phyloP scores from a whole-genome alignment of 2,113 vertebrate genomes.

The Todiramphus saurophagus region DNA sequence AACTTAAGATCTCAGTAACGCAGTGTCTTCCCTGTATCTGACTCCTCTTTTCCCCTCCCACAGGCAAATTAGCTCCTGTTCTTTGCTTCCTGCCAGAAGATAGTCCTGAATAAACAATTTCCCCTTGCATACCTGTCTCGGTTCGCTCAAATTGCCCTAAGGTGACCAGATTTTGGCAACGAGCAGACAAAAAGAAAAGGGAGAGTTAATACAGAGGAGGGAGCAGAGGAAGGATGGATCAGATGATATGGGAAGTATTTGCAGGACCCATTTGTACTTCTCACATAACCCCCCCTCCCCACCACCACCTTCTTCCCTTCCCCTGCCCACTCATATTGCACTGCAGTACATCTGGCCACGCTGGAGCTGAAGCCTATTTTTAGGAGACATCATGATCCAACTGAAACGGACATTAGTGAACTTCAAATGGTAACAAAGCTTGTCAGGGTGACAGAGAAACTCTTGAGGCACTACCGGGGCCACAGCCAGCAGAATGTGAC shows the following conservation, averaged over 20 bases:
- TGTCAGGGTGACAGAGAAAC: neutral
- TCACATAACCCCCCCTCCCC: neutral
- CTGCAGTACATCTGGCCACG: neutral
- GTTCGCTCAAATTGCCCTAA: conserved; percentile 6
- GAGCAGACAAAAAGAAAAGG: neutral
- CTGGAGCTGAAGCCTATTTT: neutral
- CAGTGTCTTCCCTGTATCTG: neutral
- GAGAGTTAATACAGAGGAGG: neutral
- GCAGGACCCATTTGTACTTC: neutral
- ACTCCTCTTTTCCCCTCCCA: conserved; percentile 60
- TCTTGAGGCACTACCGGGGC: neutral
- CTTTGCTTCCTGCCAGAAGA: conserved; percentile 64
- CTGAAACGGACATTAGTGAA: neutral
- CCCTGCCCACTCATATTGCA: neutral
- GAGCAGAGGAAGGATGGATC: neutral
- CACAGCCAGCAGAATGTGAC: neutral
- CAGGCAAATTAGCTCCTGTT: conserved; percentile 67
- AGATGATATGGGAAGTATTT: neutral
- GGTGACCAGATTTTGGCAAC: neutral
- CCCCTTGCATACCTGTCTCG: neutral
- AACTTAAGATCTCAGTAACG: neutral
- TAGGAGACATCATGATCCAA: neutral
- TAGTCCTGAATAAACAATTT: conserved; percentile 64
- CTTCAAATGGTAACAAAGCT: neutral
- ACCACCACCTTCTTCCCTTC: neutral